Evolutionary conservation across 2,797 vertebrate species (phyloP), one percentile per base, ranked within the genome.

Genomic region (Onychomys torridus): DNA sequence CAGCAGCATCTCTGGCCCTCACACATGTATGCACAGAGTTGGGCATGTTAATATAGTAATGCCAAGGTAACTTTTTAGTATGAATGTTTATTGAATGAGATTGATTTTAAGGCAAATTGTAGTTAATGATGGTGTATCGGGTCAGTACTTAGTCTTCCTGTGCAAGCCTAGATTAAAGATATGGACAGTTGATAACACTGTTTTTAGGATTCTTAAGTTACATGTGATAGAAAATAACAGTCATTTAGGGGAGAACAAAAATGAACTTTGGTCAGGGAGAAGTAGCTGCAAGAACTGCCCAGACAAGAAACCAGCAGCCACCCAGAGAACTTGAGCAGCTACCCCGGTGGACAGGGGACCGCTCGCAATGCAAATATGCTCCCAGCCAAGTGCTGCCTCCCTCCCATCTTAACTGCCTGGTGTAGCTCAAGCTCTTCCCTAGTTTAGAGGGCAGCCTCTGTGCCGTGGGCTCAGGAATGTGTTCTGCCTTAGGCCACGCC

Each of bases 101-200:
- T 97, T 82, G 43, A 11, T 89, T 88, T 93, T 92, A 93, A 96
- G 86, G 92, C 29, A 89, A 77, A 55, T 69, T n/a, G 13, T 91
- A 95, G 89, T 82, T 77, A 85, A 91, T 23, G 73, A 49, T 91
- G 23, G 90, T 96, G 16, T 73, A 59, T 85, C 40, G 8, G 55
- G 59, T 90, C 57, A 63, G 61, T 52, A 75, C 81, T 90, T 83
- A 75, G n/a, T 59, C 21, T 71, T 82, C 32, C 49, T 81, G 6
- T 65, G 7, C 59, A n/a, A 89, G 59, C n/a, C n/a, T 69, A 46
- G 63, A 37, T 84, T 75, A 77, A 89, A 84, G 40, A 63, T 29
- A 32, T 46, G 65, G 73, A 57, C 61, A 65, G 37, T 75, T 83
- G 76, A 57, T 71, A 65, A 55, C 46, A 76, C 37, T 90, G 27